Evolutionary conservation across 2,888 invertebrate genomes (phyloP).

Genomic region (Tenodera sinensis): DNA sequence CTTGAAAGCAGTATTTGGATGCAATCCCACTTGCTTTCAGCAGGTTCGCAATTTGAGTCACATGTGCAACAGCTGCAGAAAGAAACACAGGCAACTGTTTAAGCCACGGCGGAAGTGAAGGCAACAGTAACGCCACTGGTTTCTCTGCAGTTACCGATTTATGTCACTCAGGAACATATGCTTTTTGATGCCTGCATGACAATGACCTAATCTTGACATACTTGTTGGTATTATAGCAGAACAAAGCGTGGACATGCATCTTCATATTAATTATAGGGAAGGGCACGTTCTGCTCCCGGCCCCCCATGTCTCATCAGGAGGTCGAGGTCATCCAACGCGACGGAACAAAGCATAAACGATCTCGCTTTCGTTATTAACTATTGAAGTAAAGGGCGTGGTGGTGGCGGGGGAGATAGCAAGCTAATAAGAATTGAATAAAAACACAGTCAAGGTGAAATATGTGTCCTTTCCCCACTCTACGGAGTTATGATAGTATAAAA

Average conservation of each 20-base stretch:
- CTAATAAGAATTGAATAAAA: neutral
- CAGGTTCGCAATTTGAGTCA: no score
- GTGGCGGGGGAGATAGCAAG: neutral
- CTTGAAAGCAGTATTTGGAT: no score
- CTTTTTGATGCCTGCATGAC: slow-evolving; percentile 18
- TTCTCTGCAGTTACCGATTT: neutral
- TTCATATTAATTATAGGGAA: neutral
- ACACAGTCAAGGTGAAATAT: slow-evolving; percentile 6
- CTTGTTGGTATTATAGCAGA: neutral
- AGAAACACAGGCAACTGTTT: no score
- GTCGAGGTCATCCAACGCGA: neutral
- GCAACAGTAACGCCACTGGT: neutral
- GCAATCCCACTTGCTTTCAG: no score
- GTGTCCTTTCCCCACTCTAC: neutral
- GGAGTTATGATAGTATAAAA: neutral
- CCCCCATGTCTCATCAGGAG: neutral
- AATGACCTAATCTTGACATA: slow-evolving; percentile 30
- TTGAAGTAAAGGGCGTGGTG: neutral
- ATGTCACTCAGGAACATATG: neutral
- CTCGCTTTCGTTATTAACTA: neutral
- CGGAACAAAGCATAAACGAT: neutral
- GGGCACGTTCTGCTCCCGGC: neutral
- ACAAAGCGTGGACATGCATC: slow-evolving; percentile 13
- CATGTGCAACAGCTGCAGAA: no score
- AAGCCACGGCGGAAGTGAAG: neutral